phyloP scores from a whole-genome alignment of 2,113 vertebrate genomes.

The Lophura nycthemera region DNA sequence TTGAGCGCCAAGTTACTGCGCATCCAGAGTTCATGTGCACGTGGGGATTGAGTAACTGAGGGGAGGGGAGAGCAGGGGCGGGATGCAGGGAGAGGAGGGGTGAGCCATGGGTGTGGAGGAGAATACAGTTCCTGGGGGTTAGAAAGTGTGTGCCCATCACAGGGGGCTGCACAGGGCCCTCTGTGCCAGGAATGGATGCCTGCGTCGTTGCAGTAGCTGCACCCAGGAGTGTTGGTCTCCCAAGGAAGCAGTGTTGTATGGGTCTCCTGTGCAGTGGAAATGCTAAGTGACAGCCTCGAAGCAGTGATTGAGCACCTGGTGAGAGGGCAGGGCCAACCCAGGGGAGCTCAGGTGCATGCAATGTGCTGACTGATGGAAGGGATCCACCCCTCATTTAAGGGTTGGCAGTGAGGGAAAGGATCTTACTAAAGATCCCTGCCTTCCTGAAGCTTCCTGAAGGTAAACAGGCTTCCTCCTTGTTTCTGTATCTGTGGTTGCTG shows the following conservation, averaged over 20 bases:
- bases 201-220: accelerated
- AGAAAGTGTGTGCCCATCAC: neutral
- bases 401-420: no score
- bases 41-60: accelerated
- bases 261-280: neutral
- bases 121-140: neutral
- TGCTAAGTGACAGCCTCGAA: no score
- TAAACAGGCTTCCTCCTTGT: no score
- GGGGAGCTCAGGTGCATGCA: no score
- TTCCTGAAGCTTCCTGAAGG: no score
- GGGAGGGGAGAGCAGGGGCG: neutral
- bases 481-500: no score
- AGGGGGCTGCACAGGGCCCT: neutral
- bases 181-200: neutral
- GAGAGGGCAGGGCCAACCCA: no score
- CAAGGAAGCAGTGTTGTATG: neutral
- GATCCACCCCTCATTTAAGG: no score
- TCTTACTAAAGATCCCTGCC: no score
- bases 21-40: neutral
- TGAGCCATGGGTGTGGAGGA: neutral
- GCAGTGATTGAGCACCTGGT: no score
- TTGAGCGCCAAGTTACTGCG: neutral
- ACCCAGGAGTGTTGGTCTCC: accelerated
- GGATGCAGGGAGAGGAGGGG: neutral
- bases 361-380: no score